Evolutionary conservation across 35 echinoderm and acorn worm species (phyloP).

Genomic region (Strongylocentrotus purpuratus): DNA sequence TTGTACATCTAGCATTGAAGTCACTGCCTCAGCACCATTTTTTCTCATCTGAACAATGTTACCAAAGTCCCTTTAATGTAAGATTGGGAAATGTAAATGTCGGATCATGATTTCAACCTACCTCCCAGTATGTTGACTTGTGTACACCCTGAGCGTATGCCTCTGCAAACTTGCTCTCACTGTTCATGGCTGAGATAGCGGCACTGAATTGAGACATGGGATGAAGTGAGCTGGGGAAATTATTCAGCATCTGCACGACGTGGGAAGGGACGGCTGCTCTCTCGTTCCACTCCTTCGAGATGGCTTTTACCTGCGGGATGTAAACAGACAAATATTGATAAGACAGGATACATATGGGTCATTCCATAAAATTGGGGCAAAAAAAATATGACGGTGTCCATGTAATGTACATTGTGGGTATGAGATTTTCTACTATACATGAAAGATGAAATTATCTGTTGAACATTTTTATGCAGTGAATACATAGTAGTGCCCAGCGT

Average conservation of each 20-base stretch:
- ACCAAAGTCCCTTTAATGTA: too few relatives aligned
- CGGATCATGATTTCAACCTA: neutral
- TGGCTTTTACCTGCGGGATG: constrained; percentile 63
- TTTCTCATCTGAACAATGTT: too few relatives aligned
- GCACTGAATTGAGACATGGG: constrained; percentile 99
- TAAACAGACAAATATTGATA: neutral
- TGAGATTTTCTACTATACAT: too few relatives aligned
- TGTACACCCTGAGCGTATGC: constrained; percentile 81
- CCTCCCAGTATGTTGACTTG: constrained; percentile 93
- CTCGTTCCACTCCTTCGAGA: constrained; percentile 89
- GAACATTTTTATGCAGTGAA: too few relatives aligned
- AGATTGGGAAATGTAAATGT: too few relatives aligned
- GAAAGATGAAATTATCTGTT: too few relatives aligned
- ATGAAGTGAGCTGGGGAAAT: constrained; percentile 93
- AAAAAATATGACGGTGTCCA: too few relatives aligned
- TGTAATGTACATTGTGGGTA: too few relatives aligned
- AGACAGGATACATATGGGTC: neutral
- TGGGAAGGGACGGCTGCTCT: constrained; percentile 83
- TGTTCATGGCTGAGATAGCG: constrained; percentile 93
- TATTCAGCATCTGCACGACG: constrained; percentile 95
- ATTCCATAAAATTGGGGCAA: too few relatives aligned
- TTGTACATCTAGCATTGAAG: too few relatives aligned
- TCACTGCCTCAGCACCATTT: too few relatives aligned
- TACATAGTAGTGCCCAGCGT: too few relatives aligned
- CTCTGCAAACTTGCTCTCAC: constrained; percentile 94